Base-by-base conservation (phyloP, 2,888 invertebrate species). In the Hirtodrosophila trivittata region DNA sequence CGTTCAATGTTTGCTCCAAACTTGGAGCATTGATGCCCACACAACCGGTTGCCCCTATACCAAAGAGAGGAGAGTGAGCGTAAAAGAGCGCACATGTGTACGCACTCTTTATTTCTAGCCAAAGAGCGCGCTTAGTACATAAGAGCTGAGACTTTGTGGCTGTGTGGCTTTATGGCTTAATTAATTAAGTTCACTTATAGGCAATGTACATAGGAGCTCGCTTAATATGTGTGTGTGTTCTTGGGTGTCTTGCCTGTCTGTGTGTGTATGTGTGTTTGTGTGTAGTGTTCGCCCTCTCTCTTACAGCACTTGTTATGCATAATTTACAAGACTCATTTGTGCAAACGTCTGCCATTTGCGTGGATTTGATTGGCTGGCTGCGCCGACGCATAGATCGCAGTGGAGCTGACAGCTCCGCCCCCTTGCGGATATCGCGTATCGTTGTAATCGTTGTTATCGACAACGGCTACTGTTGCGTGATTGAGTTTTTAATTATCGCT, bases 161-260 rank as follows among this genome's bases (percentile, higher is more conserved):
- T 28, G 10, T 32, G 9, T 38, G 12, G 73, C 55, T 58, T 82
- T 78, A 78, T 86, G 80, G 86, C 80, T 86, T 86, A 81, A 86
- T 81, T 86, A 81, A 86, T 73, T 75, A 71, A 51, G 37, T 54
- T 26, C 54, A 35, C 49, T 18, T 12, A 10, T 43, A 18, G 30
- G 30, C 9, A 21, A 51, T 46, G 33, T 69, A 49, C 26, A 57
- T 37, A 37, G 16, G n/a, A n/a, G n/a, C n/a, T n/a, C n/a, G 10
- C 10, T 46, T 10, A 16, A n/a, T n/a, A n/a, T n/a, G n/a, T n/a
- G n/a, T n/a, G n/a, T n/a, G n/a, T n/a, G n/a, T n/a, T 25, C 7
- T 21, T 12, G n/a, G 28, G 9, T 21, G 9, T 16, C 3, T 6
- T 3, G 26, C 37, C 16, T 10, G 12, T 10, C 7, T 13, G 10